phyloP scores from a whole-genome alignment of 1,140 invertebrate genomes.

The Pomacea maculata region DNA sequence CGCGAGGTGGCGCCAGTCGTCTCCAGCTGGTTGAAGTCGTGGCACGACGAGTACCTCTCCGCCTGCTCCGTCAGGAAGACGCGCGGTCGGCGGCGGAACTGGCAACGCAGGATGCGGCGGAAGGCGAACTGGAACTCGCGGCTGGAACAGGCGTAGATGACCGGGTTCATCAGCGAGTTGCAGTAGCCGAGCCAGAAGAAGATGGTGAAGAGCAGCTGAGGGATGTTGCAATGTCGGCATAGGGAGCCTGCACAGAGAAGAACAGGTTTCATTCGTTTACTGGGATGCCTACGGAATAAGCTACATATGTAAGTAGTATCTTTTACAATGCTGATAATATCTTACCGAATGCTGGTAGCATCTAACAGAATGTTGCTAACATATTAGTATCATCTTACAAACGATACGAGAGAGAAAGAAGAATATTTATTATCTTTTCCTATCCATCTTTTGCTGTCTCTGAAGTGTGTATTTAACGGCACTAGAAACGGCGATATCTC shows the following conservation, averaged over 20 bases:
- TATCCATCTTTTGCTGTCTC: too few relatives aligned
- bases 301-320: too few relatives aligned
- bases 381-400: too few relatives aligned
- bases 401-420: too few relatives aligned
- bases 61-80: constrained; percentile 27
- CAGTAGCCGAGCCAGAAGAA: constrained; percentile 78
- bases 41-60: constrained; percentile 11
- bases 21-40: constrained; percentile 15
- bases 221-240: constrained; percentile 45
- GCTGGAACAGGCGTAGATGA: constrained; percentile 97
- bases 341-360: too few relatives aligned
- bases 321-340: too few relatives aligned
- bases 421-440: too few relatives aligned
- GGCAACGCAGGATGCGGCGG: constrained; percentile 38
- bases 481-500: too few relatives aligned
- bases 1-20: not conserved
- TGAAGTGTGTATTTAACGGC: too few relatives aligned
- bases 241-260: constrained; percentile 62
- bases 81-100: constrained; percentile 30
- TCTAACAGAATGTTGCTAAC: too few relatives aligned
- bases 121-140: constrained; percentile 87
- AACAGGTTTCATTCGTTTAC: not conserved
- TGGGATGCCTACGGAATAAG: too few relatives aligned
- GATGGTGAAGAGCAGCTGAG: constrained; percentile 55
- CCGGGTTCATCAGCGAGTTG: constrained; percentile 87